Conservation (phyloP, 2,888 invertebrate genomes). For the Drosophila gaucha region DNA sequence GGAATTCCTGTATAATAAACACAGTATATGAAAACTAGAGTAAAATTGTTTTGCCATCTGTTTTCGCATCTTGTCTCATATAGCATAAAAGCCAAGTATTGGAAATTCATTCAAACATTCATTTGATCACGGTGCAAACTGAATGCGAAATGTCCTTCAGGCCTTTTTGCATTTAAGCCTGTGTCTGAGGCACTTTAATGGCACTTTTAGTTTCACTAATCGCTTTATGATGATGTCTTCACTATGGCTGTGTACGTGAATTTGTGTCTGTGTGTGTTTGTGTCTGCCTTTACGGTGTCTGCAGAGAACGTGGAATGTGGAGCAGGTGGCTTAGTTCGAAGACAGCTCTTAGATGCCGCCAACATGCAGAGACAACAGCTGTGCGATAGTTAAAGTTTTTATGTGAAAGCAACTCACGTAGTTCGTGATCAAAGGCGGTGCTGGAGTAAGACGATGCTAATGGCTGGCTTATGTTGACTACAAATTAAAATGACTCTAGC, state of each 20-base stretch:
- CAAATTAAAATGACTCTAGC: conserved; percentile 21
- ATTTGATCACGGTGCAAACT: conserved; percentile 11
- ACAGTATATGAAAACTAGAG: no score
- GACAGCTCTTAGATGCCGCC: conserved; percentile 17
- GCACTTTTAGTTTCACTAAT: conserved; percentile 75
- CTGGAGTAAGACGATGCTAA: conserved; percentile 25
- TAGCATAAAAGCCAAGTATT: conserved; percentile 11
- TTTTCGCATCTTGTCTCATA: background rate
- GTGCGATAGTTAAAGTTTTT: conserved; percentile 44
- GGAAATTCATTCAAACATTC: conserved; percentile 42
- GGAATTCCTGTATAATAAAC: no score
- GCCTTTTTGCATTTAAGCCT: conserved; percentile 26
- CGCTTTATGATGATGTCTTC: conserved; percentile 76
- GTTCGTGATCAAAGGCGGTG: conserved; percentile 8
- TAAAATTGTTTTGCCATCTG: background rate
- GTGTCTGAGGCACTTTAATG: conserved; percentile 68
- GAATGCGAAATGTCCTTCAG: conserved; percentile 40
- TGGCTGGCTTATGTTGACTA: conserved; percentile 28
- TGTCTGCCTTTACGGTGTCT: conserved; percentile 17
- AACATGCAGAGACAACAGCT: conserved; percentile 31
- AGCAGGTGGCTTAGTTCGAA: conserved; percentile 41
- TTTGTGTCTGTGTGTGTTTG: conserved; percentile 4
- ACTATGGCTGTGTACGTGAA: conserved; percentile 12
- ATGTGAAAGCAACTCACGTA: conserved; percentile 28
- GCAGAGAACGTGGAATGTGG: conserved; percentile 13